Evolutionary conservation across 1,140 invertebrate genomes (phyloP).

Genomic region (Caerostris extrusa): DNA sequence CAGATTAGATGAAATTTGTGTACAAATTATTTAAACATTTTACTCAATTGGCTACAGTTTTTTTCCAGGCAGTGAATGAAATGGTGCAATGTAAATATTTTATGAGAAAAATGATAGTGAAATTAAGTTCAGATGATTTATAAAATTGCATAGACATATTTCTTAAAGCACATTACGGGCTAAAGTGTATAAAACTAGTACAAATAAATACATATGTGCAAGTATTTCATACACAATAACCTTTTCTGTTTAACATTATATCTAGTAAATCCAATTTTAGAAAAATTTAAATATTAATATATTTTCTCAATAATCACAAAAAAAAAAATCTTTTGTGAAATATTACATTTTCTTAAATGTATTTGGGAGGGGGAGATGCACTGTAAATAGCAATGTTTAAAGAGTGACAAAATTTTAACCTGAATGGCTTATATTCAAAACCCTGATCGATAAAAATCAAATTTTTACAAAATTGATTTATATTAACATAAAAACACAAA

Average conservation of each 20-base stretch:
- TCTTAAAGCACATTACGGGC: constrained; percentile 14
- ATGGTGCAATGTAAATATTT: constrained; percentile 11
- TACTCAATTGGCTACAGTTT: neutral
- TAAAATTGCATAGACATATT: constrained; percentile 38
- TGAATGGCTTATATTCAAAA: too few relatives aligned
- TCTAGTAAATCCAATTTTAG: neutral
- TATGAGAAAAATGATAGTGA: constrained; percentile 6
- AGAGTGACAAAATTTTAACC: too few relatives aligned
- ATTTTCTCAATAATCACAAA: neutral
- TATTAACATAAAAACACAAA: too few relatives aligned
- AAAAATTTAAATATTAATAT: neutral
- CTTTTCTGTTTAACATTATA: neutral
- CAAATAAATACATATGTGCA: constrained; percentile 37
- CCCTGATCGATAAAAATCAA: too few relatives aligned
- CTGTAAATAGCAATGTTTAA: too few relatives aligned
- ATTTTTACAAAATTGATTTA: too few relatives aligned
- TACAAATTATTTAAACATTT: neutral
- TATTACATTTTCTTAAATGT: too few relatives aligned
- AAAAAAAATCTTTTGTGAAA: neutral
- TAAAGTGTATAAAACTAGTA: constrained; percentile 24
- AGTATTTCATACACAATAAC: neutral
- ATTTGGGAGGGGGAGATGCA: too few relatives aligned
- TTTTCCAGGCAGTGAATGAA: constrained; percentile 15
- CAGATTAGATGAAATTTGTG: too few relatives aligned
- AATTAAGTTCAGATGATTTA: constrained; percentile 30